Conservation (phyloP, 64 coral and sea anemone species). For the Stichodactyla mertensii region DNA sequence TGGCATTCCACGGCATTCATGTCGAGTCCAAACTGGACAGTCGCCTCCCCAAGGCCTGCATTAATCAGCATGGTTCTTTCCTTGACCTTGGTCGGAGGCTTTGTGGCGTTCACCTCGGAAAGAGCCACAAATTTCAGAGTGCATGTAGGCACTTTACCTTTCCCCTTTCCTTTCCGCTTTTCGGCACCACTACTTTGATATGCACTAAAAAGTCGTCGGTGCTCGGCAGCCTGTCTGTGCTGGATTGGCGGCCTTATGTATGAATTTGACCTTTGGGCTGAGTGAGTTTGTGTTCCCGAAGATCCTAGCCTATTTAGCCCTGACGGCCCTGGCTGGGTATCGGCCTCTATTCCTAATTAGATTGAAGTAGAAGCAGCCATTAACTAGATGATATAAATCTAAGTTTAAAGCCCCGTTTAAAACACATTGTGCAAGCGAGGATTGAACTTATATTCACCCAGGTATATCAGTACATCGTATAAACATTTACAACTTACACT, state of each 20-base stretch:
- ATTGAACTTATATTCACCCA: no score
- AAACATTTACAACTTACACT: no score
- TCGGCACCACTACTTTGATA: neutral
- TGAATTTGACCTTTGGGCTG: neutral
- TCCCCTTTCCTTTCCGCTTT: neutral
- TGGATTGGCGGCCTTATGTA: neutral
- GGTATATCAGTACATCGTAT: no score
- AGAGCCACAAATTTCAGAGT: no score
- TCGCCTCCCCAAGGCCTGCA: constrained; percentile 14
- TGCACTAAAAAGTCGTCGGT: neutral
- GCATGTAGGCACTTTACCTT: no score
- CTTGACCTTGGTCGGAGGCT: no score
- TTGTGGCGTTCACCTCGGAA: no score
- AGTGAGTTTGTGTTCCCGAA: neutral
- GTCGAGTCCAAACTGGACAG: neutral
- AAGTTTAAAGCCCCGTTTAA: no score
- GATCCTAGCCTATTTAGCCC: neutral
- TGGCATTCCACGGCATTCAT: constrained; percentile 3
- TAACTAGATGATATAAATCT: no score
- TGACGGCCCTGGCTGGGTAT: neutral
- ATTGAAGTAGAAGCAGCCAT: no score
- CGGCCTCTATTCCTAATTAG: neutral
- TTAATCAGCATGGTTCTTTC: neutral
- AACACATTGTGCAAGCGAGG: no score
- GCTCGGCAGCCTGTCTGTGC: neutral